Conservation (phyloP, 35 echinoderm and acorn worm genomes). For the Apostichopus japonicus region DNA sequence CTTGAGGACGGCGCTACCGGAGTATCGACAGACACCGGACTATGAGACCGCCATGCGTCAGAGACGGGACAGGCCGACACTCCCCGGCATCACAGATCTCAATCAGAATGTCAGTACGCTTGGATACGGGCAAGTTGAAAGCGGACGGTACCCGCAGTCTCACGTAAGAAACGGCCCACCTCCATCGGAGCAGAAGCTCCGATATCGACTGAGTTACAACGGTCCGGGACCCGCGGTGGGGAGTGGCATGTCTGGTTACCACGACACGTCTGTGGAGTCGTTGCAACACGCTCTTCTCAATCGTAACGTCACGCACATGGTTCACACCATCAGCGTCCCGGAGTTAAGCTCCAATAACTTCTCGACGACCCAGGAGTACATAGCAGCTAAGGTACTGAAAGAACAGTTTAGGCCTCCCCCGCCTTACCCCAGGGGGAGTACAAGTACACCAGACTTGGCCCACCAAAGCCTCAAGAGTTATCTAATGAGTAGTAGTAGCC, state of each 20-base stretch:
- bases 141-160: slow-evolving; percentile 57
- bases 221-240: slow-evolving; percentile 73
- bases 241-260: neutral
- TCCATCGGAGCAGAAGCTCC: slow-evolving; percentile 56
- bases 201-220: slow-evolving; percentile 81
- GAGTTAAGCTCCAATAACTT: slow-evolving; percentile 84
- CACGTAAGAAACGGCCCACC: slow-evolving; percentile 55
- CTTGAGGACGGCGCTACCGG: slow-evolving; percentile 67
- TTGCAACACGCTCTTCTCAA: slow-evolving; percentile 71
- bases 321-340: slow-evolving; percentile 91
- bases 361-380: slow-evolving; percentile 90
- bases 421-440: slow-evolving; percentile 90
- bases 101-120: slow-evolving; percentile 84
- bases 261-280: slow-evolving; percentile 78
- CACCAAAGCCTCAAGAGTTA: slow-evolving; percentile 75
- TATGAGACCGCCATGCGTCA: slow-evolving; percentile 85
- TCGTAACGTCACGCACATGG: slow-evolving; percentile 66
- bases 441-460: slow-evolving; percentile 93
- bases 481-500: slow-evolving; percentile 95
- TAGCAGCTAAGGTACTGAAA: slow-evolving; percentile 89
- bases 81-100: slow-evolving; percentile 66
- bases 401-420: slow-evolving; percentile 94
- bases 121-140: slow-evolving; percentile 68
- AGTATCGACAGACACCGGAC: slow-evolving; percentile 81
- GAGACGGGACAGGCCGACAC: slow-evolving; percentile 54